Percentiles rank a stretch among this genome's conserved stretches.
Evolutionary conservation across 1,140 invertebrate genomes (phyloP).

Genomic region (Temnothorax curvispinosus): DNA sequence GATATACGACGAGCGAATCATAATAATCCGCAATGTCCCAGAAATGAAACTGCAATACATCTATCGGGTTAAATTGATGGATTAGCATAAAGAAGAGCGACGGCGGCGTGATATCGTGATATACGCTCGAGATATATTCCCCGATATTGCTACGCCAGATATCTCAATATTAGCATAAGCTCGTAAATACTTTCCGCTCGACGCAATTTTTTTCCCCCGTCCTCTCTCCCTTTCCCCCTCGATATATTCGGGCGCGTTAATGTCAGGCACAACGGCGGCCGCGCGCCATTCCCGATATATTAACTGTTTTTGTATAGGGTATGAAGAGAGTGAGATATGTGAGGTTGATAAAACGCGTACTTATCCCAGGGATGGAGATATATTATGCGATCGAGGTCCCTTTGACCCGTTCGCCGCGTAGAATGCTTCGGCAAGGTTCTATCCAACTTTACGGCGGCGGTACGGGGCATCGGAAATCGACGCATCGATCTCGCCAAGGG

Average conservation of each 20-base stretch:
- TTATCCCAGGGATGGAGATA: slow-evolving; percentile 64
- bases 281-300: slow-evolving; percentile 37
- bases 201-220: slow-evolving; percentile 24
- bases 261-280: slow-evolving; percentile 45
- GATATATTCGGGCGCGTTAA: slow-evolving; percentile 56
- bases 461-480: slow-evolving; percentile 77
- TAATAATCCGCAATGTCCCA: slow-evolving; percentile 33
- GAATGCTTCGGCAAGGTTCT: slow-evolving; percentile 63
- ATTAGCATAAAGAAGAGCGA: slow-evolving; percentile 55
- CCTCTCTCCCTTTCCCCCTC: neutral
- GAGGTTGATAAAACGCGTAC: slow-evolving; percentile 57
- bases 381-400: slow-evolving; percentile 59
- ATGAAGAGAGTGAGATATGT: slow-evolving; percentile 52
- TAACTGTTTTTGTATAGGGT: slow-evolving; percentile 58
- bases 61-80: slow-evolving; percentile 49
- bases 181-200: slow-evolving; percentile 57
- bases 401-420: slow-evolving; percentile 50
- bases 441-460: slow-evolving; percentile 71
- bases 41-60: slow-evolving; percentile 39
- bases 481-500: slow-evolving; percentile 76
- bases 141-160: slow-evolving; percentile 54
- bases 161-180: slow-evolving; percentile 61
- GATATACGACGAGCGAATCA: slow-evolving; percentile 39
- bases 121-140: slow-evolving; percentile 47
- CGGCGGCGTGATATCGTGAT: slow-evolving; percentile 1